Conservation (phyloP, 1,140 invertebrate species). For the Hydropsyche tenuis region DNA sequence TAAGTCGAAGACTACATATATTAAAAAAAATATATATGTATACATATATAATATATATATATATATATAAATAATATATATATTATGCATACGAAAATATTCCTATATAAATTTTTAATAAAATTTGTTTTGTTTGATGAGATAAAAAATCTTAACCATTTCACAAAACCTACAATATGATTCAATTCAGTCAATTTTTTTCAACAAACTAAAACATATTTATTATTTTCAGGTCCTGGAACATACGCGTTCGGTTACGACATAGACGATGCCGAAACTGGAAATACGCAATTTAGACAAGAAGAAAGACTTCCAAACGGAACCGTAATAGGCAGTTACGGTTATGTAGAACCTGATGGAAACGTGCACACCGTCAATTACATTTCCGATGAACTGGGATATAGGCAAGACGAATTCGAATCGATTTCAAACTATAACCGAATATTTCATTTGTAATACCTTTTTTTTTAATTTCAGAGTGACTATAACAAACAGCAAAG, state of each 20-base stretch:
- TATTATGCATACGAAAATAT: no score
- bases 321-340: constrained; percentile 72
- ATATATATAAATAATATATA: no score
- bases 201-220: no score
- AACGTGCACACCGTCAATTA: constrained; percentile 66
- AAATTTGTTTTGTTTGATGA: no score
- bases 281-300: constrained; percentile 71
- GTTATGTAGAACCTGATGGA: constrained; percentile 69
- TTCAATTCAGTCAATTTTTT: no score
- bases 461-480: constrained; percentile 29
- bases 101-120: no score
- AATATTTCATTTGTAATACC: not conserved
- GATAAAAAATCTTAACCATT: no score
- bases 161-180: no score
- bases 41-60: no score
- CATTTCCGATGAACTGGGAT: constrained; percentile 68
- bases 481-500: constrained; percentile 20
- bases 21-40: no score
- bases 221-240: constrained; percentile 60
- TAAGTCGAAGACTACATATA: no score
- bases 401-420: constrained; percentile 60
- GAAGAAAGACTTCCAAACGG: constrained; percentile 71
- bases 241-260: constrained; percentile 75
- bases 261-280: constrained; percentile 65
- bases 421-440: not conserved